Evolutionary conservation across 2,113 vertebrate genomes (phyloP).

Genomic region (Glaucidium brasilianum): DNA sequence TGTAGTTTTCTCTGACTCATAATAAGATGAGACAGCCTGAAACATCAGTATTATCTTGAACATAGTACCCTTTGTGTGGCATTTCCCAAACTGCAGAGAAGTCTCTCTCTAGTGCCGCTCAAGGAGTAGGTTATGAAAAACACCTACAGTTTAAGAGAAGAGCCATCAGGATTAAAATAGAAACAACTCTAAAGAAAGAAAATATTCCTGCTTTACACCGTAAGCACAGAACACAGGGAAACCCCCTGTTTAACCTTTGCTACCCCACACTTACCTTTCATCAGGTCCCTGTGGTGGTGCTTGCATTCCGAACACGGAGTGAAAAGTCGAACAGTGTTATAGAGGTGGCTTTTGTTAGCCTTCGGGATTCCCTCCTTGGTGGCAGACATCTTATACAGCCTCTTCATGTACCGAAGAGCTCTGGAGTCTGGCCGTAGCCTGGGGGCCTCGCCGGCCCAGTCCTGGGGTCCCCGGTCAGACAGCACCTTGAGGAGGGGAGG

Average conservation of each 20-base stretch:
- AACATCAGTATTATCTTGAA: not conserved
- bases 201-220: not conserved
- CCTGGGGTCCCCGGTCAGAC: slow-evolving; percentile 59
- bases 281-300: slow-evolving; percentile 56
- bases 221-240: not conserved
- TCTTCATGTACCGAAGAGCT: slow-evolving; percentile 88
- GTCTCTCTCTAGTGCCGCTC: not conserved
- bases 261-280: slow-evolving; percentile 42
- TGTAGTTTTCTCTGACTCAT: not conserved
- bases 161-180: not conserved
- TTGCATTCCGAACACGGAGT: slow-evolving; percentile 78
- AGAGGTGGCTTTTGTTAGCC: slow-evolving; percentile 67
- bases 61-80: not conserved
- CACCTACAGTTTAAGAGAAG: not conserved
- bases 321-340: slow-evolving; percentile 90
- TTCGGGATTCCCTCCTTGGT: slow-evolving; percentile 81
- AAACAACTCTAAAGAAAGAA: not conserved
- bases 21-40: not conserved
- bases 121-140: not conserved
- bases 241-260: rapidly evolving
- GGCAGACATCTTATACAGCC: slow-evolving; percentile 83
- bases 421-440: slow-evolving; percentile 77
- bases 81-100: not conserved
- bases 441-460: slow-evolving; percentile 43
- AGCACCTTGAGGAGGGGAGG: slow-evolving; percentile 83